Percentiles rank a stretch among this genome's conserved stretches.
Conservation (phyloP, 2,888 invertebrate genomes). For the Luffia ferchaultella region DNA sequence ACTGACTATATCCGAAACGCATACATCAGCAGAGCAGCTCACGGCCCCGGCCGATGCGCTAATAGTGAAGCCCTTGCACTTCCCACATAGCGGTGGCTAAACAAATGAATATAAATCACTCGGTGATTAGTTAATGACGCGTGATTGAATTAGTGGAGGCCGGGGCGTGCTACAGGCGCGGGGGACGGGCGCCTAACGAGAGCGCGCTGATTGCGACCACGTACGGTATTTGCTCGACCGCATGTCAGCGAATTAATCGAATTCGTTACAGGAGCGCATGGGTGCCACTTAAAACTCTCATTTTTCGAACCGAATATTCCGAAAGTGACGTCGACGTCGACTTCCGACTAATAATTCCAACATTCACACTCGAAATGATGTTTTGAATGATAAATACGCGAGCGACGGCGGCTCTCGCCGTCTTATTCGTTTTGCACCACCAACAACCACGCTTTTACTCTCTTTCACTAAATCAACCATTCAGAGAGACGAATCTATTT, state of each 20-base stretch:
- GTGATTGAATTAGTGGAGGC: background rate
- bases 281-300: background rate
- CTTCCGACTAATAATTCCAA: background rate
- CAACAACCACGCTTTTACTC: no score
- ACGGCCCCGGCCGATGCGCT: background rate
- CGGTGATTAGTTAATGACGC: background rate
- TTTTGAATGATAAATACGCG: background rate
- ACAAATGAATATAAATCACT: background rate
- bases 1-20: no score
- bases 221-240: background rate
- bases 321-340: background rate
- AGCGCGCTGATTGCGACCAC: background rate
- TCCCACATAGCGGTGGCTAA: background rate
- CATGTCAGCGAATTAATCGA: background rate
- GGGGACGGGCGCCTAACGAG: background rate
- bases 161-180: background rate
- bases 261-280: background rate
- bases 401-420: no score
- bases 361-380: background rate
- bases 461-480: no score
- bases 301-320: background rate
- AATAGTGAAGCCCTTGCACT: background rate
- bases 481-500: no score
- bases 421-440: no score
- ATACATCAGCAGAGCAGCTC: no score